Conservation (phyloP, 2,797 vertebrate species). For the Austrolebias charrua region DNA sequence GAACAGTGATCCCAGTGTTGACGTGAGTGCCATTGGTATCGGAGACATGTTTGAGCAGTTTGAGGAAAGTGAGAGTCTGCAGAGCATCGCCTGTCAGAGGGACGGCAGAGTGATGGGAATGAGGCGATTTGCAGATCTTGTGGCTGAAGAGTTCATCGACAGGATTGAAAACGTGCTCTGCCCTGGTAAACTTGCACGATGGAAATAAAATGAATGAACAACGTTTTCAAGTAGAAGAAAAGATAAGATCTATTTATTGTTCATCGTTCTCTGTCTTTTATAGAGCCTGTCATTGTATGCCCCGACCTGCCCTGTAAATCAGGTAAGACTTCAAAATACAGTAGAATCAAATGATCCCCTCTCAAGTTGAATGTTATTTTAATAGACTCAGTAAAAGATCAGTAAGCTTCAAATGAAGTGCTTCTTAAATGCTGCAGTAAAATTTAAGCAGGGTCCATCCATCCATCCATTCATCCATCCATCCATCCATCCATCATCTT, state of each 20-base stretch:
- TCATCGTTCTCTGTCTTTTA: constrained; percentile 22
- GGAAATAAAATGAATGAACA: not conserved
- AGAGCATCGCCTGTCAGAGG: constrained; percentile 88
- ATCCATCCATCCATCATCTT: no score
- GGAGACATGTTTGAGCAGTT: constrained; percentile 94
- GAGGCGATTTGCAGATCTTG: constrained; percentile 93
- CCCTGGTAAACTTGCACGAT: constrained; percentile 78
- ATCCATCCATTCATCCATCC: no score
- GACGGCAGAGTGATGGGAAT: constrained; percentile 85
- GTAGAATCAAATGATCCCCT: no score
- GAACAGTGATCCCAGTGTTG: constrained; percentile 72
- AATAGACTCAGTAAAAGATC: constrained; percentile 13
- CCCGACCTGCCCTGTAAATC: constrained; percentile 95
- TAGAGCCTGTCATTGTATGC: constrained; percentile 91
- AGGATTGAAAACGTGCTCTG: constrained; percentile 90
- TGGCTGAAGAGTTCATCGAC: constrained; percentile 95
- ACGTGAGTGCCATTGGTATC: constrained; percentile 93
- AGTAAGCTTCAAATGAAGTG: constrained; percentile 29
- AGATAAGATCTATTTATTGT: not conserved
- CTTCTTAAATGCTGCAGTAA: not conserved
- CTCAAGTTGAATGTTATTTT: not conserved
- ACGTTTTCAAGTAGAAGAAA: not conserved
- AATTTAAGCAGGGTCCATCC: no score
- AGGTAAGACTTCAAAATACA: constrained; percentile 79
- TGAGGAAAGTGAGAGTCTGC: constrained; percentile 89